Conservation (phyloP, 2,888 invertebrate species). For the Volucella zonaria region DNA sequence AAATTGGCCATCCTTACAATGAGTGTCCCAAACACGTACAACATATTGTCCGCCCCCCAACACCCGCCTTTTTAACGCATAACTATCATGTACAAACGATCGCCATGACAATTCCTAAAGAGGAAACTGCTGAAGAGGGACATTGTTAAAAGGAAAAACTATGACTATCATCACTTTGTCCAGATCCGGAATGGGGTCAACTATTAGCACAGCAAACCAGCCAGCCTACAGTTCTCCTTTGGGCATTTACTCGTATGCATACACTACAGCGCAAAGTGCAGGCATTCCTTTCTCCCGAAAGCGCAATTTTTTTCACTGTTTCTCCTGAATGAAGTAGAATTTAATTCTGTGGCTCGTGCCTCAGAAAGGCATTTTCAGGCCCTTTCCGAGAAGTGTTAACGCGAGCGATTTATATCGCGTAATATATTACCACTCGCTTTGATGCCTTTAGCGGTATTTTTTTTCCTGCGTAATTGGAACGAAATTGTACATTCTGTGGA, state of each 20-base stretch:
- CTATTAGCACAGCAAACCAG: slow-evolving; percentile 11
- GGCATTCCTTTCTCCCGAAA: slow-evolving; percentile 7
- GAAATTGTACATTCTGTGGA: slow-evolving; percentile 36
- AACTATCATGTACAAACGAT: too few species aligned
- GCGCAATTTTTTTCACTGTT: neutral
- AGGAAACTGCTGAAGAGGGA: neutral
- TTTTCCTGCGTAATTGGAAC: slow-evolving; percentile 32
- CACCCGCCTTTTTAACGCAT: too few species aligned
- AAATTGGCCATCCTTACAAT: too few species aligned
- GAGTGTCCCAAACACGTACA: too few species aligned
- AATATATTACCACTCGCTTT: slow-evolving; percentile 24
- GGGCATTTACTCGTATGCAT: too few species aligned
- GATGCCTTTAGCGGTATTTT: slow-evolving; percentile 9
- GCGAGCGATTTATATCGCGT: slow-evolving; percentile 38
- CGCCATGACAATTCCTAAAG: too few species aligned
- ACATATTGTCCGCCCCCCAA: too few species aligned
- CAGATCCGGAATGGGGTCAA: slow-evolving; percentile 42
- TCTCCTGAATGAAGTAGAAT: slow-evolving; percentile 8
- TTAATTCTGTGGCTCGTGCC: slow-evolving; percentile 33
- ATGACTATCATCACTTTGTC: slow-evolving; percentile 46
- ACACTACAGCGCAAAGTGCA: neutral
- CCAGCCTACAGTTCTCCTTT: too few species aligned
- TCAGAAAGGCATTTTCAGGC: slow-evolving; percentile 24
- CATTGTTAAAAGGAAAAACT: slow-evolving; percentile 40
- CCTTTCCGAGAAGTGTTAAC: neutral